Conservation (phyloP, 1,140 invertebrate species). For the Euglossa dilemma region DNA sequence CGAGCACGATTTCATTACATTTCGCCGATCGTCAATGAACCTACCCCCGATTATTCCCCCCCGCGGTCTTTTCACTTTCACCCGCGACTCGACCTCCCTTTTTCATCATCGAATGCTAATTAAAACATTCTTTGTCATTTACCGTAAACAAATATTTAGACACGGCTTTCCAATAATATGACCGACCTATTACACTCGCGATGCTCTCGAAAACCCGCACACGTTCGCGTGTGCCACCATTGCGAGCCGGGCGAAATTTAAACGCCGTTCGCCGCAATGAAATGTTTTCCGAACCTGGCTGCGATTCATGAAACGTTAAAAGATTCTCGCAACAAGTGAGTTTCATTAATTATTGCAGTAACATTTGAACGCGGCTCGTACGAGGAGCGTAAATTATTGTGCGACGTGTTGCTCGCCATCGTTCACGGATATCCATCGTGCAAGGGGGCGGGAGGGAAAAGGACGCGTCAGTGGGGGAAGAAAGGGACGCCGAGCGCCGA, state of each 20-base stretch:
- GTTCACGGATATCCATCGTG: background rate
- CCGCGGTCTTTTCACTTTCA: background rate
- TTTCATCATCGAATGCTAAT: background rate
- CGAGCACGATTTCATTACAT: background rate
- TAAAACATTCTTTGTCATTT: background rate
- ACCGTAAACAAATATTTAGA: background rate
- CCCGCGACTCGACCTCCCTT: background rate
- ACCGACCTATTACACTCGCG: background rate
- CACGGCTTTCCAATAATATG: conserved; percentile 9
- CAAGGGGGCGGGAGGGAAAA: background rate
- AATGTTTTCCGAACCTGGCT: conserved; percentile 35
- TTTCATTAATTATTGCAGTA: conserved; percentile 49
- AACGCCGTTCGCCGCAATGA: conserved; percentile 21
- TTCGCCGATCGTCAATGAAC: background rate
- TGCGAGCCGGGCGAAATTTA: background rate
- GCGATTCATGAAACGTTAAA: conserved; percentile 52
- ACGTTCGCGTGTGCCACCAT: too few species aligned
- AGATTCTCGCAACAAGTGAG: conserved; percentile 52
- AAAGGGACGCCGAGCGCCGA: too few species aligned
- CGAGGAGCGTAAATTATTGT: conserved; percentile 45
- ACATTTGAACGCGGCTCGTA: conserved; percentile 33
- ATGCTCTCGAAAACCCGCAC: background rate
- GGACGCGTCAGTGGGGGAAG: background rate
- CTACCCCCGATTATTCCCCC: background rate
- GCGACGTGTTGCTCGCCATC: conserved; percentile 26